Conservation (phyloP, 1,140 invertebrate genomes). For the Pogonognathellus flavescens region DNA sequence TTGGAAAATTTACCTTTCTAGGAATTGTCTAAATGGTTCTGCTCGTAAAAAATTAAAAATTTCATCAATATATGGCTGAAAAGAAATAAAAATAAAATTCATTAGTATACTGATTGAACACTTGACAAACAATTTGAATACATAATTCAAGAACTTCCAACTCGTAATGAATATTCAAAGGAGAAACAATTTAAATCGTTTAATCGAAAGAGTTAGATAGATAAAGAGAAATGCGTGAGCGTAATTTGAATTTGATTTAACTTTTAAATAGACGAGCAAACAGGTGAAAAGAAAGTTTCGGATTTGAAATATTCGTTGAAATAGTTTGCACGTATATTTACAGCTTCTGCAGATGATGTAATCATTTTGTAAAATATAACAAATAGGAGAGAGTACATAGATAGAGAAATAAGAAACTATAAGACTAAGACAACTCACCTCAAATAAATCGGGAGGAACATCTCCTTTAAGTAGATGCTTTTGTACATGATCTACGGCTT, state of each 20-base stretch:
- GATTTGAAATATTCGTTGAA: too few species aligned
- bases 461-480: constrained; percentile 97
- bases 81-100: constrained; percentile 69
- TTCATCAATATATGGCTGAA: constrained; percentile 98
- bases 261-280: too few species aligned
- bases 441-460: constrained; percentile 96
- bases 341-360: too few species aligned
- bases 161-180: background rate
- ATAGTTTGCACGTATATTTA: too few species aligned
- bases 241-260: too few species aligned
- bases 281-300: too few species aligned
- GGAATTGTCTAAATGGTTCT: constrained; percentile 96
- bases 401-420: constrained; percentile 32
- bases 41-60: constrained; percentile 97
- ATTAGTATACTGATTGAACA: background rate
- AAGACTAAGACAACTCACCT: constrained; percentile 77
- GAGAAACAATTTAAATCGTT: background rate
- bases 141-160: too few species aligned
- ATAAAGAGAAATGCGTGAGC: too few species aligned
- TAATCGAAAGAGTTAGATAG: too few species aligned
- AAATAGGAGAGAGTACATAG: background rate
- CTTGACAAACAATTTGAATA: too few species aligned
- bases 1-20: constrained; percentile 85
- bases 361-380: too few species aligned
- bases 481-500: constrained; percentile 96